Percentiles rank a stretch among this genome's conserved stretches.
These are phyloP conservation scores for Esox masquinongy DNA, from an alignment of 2,797 vertebrate species.

Conservation along the genomic window DNA sequence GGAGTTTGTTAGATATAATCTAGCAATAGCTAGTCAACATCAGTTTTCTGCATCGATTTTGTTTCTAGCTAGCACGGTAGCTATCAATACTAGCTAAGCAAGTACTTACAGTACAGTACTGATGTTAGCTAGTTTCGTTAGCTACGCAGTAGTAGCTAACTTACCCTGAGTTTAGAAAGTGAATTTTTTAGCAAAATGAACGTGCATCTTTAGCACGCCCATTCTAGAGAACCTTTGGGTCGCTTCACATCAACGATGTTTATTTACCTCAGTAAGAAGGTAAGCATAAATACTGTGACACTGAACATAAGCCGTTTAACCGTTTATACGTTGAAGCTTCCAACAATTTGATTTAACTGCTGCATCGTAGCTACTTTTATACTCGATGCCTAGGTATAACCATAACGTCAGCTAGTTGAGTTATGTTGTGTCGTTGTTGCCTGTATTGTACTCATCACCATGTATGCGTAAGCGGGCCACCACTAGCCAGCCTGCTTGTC, in stretches of 20 bases:
- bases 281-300: slow-evolving; percentile 61
- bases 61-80: not conserved
- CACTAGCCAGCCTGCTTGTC: too few species aligned
- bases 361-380: not conserved
- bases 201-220: not conserved
- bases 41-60: not conserved
- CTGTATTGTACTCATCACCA: not conserved
- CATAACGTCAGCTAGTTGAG: too few species aligned
- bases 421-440: too few species aligned
- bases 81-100: not conserved
- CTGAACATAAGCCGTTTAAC: too few species aligned
- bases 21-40: not conserved
- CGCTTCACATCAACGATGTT: slow-evolving; percentile 76
- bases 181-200: too few species aligned
- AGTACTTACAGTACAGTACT: not conserved
- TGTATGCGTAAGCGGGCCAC: not conserved
- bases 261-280: slow-evolving; percentile 95
- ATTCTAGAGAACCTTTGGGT: not conserved
- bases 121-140: slow-evolving; percentile 8
- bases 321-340: not conserved
- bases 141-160: not conserved
- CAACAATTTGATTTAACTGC: too few species aligned
- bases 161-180: too few species aligned
- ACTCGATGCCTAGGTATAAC: too few species aligned
- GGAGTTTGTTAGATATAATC: not conserved